A percentile compares a stretch with the other conserved stretches of the same genome.
Evolutionary conservation across 2,797 vertebrate species (phyloP).

Genomic region (Tiaroga cobitis): DNA sequence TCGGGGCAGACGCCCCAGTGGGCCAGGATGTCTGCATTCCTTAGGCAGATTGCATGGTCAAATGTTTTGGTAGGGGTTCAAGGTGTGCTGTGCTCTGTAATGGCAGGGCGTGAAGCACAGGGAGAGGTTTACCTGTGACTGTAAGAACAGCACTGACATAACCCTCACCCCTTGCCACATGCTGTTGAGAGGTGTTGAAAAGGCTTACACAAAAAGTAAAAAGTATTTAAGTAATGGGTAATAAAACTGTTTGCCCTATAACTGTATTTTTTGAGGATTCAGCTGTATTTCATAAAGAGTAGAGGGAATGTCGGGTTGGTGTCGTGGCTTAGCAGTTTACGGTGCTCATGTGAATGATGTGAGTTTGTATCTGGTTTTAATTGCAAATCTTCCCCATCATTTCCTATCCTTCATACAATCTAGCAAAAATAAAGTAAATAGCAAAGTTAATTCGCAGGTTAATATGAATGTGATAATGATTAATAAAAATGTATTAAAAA

Average conservation of each 20-base stretch:
- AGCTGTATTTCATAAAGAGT: neutral
- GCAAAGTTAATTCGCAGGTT: neutral
- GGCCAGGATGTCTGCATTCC: conserved; percentile 57
- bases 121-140: conserved; percentile 42
- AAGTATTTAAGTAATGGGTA: neutral
- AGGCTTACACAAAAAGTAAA: conserved; percentile 13
- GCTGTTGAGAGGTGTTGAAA: neutral
- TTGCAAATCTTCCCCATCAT: no score
- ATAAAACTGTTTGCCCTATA: conserved; percentile 2
- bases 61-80: neutral
- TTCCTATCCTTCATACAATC: neutral
- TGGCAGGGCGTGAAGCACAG: conserved; percentile 28
- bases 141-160: conserved; percentile 37
- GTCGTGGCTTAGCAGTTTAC: neutral
- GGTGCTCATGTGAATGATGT: neutral
- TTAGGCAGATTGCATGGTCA: conserved; percentile 24
- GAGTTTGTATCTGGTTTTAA: conserved; percentile 9
- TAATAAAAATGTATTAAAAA: neutral
- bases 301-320: neutral
- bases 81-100: conserved; percentile 31
- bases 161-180: conserved; percentile 42
- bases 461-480: neutral
- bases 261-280: neutral
- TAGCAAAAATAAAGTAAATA: neutral
- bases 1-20: conserved; percentile 61